A percentile compares a stretch with the other conserved stretches of the same genome.
phyloP scores from a whole-genome alignment of 2,797 vertebrate species.

The Falco cherrug region DNA sequence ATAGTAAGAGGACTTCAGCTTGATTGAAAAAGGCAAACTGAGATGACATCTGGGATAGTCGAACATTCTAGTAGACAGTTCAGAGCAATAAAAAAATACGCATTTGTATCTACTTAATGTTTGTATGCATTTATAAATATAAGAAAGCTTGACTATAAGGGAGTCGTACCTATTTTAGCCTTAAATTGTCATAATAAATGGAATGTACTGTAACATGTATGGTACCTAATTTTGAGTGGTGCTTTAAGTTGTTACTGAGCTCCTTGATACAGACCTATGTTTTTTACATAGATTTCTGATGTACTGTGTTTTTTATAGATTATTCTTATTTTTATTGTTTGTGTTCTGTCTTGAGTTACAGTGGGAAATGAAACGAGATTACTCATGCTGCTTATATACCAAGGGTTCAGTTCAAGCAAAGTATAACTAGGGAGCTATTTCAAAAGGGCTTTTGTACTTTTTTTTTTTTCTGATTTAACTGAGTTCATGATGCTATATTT shows the following conservation, averaged over 20 bases:
- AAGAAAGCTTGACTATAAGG: slow-evolving; percentile 59
- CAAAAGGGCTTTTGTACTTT: background rate
- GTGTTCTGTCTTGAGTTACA: background rate
- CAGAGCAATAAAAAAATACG: slow-evolving; percentile 61
- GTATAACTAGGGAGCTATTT: background rate
- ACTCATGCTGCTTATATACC: slow-evolving; percentile 13
- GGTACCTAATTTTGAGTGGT: slow-evolving; percentile 65
- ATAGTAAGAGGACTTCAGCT: slow-evolving; percentile 35
- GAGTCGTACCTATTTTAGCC: slow-evolving; percentile 61
- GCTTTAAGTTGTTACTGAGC: slow-evolving; percentile 56
- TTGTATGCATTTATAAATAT: slow-evolving; percentile 64
- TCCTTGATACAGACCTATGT: slow-evolving; percentile 1
- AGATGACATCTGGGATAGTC: background rate
- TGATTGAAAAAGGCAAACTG: slow-evolving; percentile 39
- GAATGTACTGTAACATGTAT: slow-evolving; percentile 68
- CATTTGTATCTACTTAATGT: slow-evolving; percentile 51
- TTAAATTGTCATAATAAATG: slow-evolving; percentile 67
- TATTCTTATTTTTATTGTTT: slow-evolving; percentile 28
- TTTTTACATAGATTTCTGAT: slow-evolving; percentile 55
- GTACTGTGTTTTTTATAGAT: slow-evolving; percentile 56
- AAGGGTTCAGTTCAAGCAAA: slow-evolving; percentile 6
- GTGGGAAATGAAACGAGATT: background rate
- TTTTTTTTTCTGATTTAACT: background rate
- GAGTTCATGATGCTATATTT: slow-evolving; percentile 2
- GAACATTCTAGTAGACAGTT: slow-evolving; percentile 15